Conservation (phyloP, 1,140 invertebrate genomes). For the Drosophila elegans region DNA sequence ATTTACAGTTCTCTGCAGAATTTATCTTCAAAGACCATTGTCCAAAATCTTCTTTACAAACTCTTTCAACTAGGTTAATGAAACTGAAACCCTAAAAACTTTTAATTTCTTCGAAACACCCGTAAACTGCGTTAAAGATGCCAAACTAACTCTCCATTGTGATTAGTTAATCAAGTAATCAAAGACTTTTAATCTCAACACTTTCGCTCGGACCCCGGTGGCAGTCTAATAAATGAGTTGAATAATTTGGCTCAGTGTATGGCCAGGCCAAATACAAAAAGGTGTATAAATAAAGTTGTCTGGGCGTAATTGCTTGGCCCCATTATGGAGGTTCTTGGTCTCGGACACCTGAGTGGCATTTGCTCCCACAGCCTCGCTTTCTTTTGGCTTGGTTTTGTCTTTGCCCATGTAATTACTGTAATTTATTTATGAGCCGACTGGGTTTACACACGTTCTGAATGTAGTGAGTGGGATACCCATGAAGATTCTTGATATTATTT, state of each 20-base stretch:
- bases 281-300: conserved; percentile 60
- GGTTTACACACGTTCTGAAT: conserved; percentile 64
- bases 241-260: conserved; percentile 71
- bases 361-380: conserved; percentile 78
- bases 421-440: conserved; percentile 64
- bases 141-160: conserved; percentile 25
- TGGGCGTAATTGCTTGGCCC: conserved; percentile 76
- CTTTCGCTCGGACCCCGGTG: conserved; percentile 48
- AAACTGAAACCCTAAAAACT: conserved; percentile 59
- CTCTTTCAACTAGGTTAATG: conserved; percentile 45
- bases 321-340: conserved; percentile 63
- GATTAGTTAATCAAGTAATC: conserved; percentile 62
- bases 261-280: conserved; percentile 16
- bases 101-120: conserved; percentile 51
- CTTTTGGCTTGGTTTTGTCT: conserved; percentile 47
- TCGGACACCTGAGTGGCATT: conserved; percentile 65
- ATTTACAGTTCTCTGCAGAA: conserved; percentile 11
- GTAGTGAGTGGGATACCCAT: background rate
- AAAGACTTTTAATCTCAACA: conserved; percentile 41
- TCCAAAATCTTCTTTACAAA: conserved; percentile 20
- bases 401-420: conserved; percentile 63
- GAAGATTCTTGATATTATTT: conserved; percentile 17
- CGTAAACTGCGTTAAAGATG: conserved; percentile 39
- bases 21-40: conserved; percentile 17
- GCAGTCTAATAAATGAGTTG: conserved; percentile 54